Evolutionary conservation across 64 coral and sea anemone species (phyloP), one percentile per base, ranked within the genome.

Genomic region (Actinia tenebrosa): DNA sequence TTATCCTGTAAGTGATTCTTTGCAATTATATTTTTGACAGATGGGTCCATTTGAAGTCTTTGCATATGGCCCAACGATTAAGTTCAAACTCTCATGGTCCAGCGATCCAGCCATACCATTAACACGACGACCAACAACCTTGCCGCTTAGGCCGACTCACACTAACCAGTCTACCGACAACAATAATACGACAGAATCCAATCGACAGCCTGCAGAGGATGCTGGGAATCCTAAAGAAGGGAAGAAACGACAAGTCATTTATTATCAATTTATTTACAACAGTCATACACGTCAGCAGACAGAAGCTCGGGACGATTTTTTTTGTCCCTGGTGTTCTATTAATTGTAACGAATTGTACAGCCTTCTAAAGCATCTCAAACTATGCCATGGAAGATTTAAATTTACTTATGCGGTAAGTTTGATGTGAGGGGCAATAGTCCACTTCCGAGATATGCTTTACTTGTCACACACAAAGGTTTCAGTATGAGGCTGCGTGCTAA

Each of bases 231-330:
- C 88, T 50, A 90, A 93, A 43, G 84, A 92, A 13, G 88, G 26
- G 10, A 90, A 88, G 53, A 99, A 99, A 78, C 90, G 68, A 85
- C 93, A 95, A 86, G 59, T 93, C 53, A 88, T 99, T 62, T 99
- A 95, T 87, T 99, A 99, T 71, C 97, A 99, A 84, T 99, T 99
- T 75, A 99, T 99, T 53, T 99, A 99, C 60, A 99, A 99, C 71
- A 99, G 93, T 85, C 91, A 99, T 62, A 99, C 97, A 2, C 88
- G 93, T 14, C 97, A 99, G 54, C 97, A 99, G 22, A 99, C 97
- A 0, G 97, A 99, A 77, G 97, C 97, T 7, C 61, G 97, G 22
- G 93, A 99, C 5, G 97, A 99, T 58, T 90, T 90, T n/a, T 91
- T 88, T 80, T 99, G 97, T 84, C 97, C 97, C 13, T 99, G 97